Evolutionary conservation across 2,888 invertebrate genomes (phyloP).

Genomic region (Platypus cylindrus): DNA sequence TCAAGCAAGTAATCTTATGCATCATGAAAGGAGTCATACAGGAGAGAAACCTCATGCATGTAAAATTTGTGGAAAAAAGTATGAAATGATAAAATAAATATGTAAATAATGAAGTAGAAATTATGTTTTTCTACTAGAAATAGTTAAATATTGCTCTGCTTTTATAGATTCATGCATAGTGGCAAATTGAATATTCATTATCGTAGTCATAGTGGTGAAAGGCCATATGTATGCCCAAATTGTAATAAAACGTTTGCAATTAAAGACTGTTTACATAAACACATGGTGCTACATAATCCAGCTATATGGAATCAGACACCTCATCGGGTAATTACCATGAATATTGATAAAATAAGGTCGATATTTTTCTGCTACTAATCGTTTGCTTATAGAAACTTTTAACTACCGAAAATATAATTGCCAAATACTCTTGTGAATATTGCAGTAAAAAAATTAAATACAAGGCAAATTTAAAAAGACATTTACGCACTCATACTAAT

Average conservation of each 20-base stretch:
- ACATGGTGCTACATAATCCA: constrained; percentile 29
- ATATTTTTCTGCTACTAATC: too few species aligned
- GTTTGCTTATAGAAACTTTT: too few species aligned
- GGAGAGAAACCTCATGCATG: constrained; percentile 28
- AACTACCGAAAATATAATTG: constrained; percentile 11
- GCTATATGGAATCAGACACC: too few species aligned
- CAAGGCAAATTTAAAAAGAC: constrained; percentile 11
- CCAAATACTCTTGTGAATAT: constrained; percentile 9
- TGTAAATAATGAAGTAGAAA: too few species aligned
- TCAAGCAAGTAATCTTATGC: constrained; percentile 25
- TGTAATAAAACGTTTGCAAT: constrained; percentile 28
- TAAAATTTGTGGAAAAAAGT: constrained; percentile 25
- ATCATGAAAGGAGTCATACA: constrained; percentile 27
- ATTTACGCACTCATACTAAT: constrained; percentile 11
- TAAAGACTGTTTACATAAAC: constrained; percentile 27
- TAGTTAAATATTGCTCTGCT: constrained; percentile 17
- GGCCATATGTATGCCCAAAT: constrained; percentile 24
- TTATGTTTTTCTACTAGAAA: too few species aligned
- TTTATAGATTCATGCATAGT: constrained; percentile 21
- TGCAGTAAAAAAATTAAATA: constrained; percentile 15
- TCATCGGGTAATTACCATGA: too few species aligned
- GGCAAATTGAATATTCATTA: constrained; percentile 26
- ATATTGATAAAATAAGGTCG: too few species aligned
- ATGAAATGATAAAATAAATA: too few species aligned
- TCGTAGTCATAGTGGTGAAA: constrained; percentile 26